These are phyloP conservation scores for Ylistrum balloti DNA, from an alignment of 1,140 invertebrate genomes.

Conservation along the genomic window DNA sequence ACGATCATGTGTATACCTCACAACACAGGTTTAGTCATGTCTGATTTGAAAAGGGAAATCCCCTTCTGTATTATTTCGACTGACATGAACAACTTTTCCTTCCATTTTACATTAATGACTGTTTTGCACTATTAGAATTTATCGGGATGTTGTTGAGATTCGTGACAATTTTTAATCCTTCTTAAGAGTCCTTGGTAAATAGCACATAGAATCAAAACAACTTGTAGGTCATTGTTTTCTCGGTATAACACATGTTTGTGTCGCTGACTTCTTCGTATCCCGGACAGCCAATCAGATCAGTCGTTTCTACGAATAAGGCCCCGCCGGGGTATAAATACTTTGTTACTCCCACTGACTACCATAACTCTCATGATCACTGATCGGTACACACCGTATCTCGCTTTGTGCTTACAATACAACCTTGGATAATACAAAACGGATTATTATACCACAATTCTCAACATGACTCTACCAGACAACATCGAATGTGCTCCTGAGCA, in stretches of 20 bases:
- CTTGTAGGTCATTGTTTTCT: constrained; percentile 19
- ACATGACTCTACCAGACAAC: not conserved
- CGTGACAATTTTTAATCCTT: not conserved
- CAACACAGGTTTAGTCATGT: not conserved
- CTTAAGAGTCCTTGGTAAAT: not conserved
- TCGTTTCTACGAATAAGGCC: constrained; percentile 30
- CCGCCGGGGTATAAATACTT: constrained; percentile 37
- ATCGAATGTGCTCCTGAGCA: constrained; percentile 22
- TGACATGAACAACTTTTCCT: not conserved
- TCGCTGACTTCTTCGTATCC: constrained; percentile 9
- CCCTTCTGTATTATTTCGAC: not conserved
- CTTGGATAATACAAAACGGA: not conserved
- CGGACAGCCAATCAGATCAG: not conserved
- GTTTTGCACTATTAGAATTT: not conserved
- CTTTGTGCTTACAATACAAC: not conserved
- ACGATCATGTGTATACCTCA: not conserved
- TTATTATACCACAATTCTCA: not conserved
- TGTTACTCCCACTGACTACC: constrained; percentile 15
- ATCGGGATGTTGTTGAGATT: not conserved
- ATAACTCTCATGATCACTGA: not conserved
- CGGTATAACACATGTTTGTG: constrained; percentile 25
- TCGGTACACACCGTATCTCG: not conserved
- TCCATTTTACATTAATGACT: not conserved
- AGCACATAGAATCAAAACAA: not conserved
- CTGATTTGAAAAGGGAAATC: not conserved